Evolutionary conservation across 30 jellyfish, hydroid and myxozoan genomes (phyloP).

Genomic region (Cassiopea andromeda): DNA sequence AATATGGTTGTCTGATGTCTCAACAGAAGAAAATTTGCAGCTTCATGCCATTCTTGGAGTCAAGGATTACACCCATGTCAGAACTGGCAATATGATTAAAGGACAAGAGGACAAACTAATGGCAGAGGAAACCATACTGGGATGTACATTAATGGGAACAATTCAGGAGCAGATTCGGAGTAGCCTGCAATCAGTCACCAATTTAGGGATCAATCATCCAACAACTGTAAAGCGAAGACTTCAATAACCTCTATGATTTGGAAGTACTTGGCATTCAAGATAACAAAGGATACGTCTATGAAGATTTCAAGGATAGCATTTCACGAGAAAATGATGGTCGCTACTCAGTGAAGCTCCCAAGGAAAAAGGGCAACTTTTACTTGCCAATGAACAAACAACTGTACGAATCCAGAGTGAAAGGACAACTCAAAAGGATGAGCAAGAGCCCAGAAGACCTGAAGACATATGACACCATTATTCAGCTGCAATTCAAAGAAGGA

Average conservation of each 20-base stretch:
- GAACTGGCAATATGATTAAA: slow-evolving; percentile 29
- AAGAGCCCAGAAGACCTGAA: slow-evolving; percentile 9
- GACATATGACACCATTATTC: slow-evolving; percentile 4
- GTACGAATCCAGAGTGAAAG: slow-evolving; percentile 22
- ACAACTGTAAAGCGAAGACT: slow-evolving; percentile 2
- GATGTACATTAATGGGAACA: slow-evolving; percentile 54
- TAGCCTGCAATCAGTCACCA: neutral
- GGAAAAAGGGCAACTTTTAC: slow-evolving; percentile 35
- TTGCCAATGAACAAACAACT: slow-evolving; percentile 26
- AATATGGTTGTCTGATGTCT: slow-evolving; percentile 58
- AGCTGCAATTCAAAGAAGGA: slow-evolving; percentile 6
- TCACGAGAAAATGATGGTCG: slow-evolving; percentile 27
- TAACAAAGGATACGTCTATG: slow-evolving; percentile 41
- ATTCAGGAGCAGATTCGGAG: slow-evolving; percentile 9
- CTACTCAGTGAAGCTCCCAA: slow-evolving; percentile 51
- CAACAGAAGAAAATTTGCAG: slow-evolving; percentile 19
- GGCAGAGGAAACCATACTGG: slow-evolving; percentile 45
- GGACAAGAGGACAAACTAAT: slow-evolving; percentile 39
- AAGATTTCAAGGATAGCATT: slow-evolving; percentile 26
- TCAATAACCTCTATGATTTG: slow-evolving; percentile 3
- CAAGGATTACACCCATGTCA: slow-evolving; percentile 36
- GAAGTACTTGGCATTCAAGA: slow-evolving; percentile 46
- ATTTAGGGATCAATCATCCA: slow-evolving; percentile 16
- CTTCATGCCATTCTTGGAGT: slow-evolving; percentile 60
- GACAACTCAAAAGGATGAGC: slow-evolving; percentile 3